phyloP scores from a whole-genome alignment of 2,797 vertebrate genomes.

The Threskiornis aethiopicus region DNA sequence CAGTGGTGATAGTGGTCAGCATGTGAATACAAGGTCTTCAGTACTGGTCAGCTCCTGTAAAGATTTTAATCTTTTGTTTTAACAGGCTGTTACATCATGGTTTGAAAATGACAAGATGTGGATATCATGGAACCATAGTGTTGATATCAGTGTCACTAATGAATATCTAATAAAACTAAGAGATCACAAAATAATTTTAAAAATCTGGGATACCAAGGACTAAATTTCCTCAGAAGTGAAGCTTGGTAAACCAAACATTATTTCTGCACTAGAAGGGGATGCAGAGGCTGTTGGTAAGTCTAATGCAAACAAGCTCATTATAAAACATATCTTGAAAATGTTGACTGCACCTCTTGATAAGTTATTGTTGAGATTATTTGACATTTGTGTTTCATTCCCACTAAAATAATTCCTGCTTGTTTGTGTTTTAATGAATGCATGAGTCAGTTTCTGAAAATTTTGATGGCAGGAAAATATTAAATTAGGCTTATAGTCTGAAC shows the following conservation, averaged over 20 bases:
- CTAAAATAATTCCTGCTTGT: not conserved
- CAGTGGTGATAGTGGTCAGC: not conserved
- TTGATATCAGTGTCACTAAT: conserved; percentile 73
- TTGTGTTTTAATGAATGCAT: not conserved
- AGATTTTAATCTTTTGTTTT: not conserved
- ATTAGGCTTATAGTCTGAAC: not conserved
- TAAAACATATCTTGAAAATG: not conserved
- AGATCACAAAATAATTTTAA: conserved; percentile 78
- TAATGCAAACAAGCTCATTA: not conserved
- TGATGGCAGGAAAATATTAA: not conserved
- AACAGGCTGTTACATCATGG: conserved; percentile 80
- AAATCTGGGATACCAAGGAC: conserved; percentile 79
- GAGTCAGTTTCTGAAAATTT: not conserved
- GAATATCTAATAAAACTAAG: conserved; percentile 78
- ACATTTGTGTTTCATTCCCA: not conserved
- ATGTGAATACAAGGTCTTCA: not conserved
- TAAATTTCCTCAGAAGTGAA: conserved; percentile 73
- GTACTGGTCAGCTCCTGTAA: not conserved
- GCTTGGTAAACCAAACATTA: conserved; percentile 58
- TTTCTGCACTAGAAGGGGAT: conserved; percentile 14
- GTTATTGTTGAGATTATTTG: not conserved
- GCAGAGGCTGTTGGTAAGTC: conserved; percentile 12
- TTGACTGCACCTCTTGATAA: not conserved
- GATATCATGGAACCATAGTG: conserved; percentile 80
- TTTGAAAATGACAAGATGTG: conserved; percentile 78